Evolutionary conservation across 1,140 invertebrate genomes (phyloP).

Genomic region (Halesus radiatus): DNA sequence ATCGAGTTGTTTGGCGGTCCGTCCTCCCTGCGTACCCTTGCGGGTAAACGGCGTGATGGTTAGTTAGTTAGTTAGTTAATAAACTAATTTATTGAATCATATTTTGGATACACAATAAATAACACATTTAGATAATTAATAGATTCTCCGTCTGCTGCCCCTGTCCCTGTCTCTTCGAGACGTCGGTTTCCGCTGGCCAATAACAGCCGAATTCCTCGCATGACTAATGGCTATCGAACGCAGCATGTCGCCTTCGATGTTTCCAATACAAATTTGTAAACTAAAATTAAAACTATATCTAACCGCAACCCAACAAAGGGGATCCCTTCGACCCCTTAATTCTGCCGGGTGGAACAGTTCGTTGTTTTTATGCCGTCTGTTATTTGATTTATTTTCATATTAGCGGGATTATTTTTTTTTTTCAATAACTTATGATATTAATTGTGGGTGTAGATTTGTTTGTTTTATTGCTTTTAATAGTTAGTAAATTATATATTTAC

Average conservation of each 20-base stretch:
- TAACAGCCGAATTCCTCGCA: slow-evolving; percentile 45
- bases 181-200: slow-evolving; percentile 15
- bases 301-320: background rate
- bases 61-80: too few relatives aligned
- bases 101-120: background rate
- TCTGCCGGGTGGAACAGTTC: slow-evolving; percentile 7
- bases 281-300: background rate
- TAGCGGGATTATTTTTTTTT: slow-evolving; percentile 17
- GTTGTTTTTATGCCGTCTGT: background rate
- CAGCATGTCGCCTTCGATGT: slow-evolving; percentile 56
- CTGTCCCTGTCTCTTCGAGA: background rate
- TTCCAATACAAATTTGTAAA: slow-evolving; percentile 54
- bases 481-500: slow-evolving; percentile 7
- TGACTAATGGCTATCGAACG: slow-evolving; percentile 54
- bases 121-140: slow-evolving; percentile 33
- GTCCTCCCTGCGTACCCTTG: too few relatives aligned
- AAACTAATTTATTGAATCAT: background rate
- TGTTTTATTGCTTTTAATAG: slow-evolving; percentile 31
- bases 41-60: too few relatives aligned
- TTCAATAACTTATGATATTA: slow-evolving; percentile 9
- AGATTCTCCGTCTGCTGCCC: background rate
- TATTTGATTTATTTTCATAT: slow-evolving; percentile 40
- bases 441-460: slow-evolving; percentile 33
- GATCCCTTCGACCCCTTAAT: slow-evolving; percentile 23
- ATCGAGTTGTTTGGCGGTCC: too few relatives aligned